A percentile compares a stretch with the other conserved stretches of the same genome.
Evolutionary conservation across 2,888 invertebrate genomes (phyloP).

Genomic region (Papilio gigon): DNA sequence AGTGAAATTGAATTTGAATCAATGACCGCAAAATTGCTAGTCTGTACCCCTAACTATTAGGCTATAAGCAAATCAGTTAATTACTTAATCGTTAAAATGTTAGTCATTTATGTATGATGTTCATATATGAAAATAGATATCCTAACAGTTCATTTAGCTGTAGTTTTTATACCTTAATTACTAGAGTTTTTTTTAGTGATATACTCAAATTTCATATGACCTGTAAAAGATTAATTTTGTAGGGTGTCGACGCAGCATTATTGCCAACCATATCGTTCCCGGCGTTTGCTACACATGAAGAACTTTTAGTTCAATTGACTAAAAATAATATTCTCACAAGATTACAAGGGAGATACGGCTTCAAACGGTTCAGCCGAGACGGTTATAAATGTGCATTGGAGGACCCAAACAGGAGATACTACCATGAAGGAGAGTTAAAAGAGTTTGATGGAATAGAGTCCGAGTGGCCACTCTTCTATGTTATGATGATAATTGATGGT

Average conservation of each 20-base stretch:
- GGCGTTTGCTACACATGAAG: conserved; percentile 98
- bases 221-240: no score
- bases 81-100: no score
- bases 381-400: conserved; percentile 96
- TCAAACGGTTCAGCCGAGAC: conserved; percentile 96
- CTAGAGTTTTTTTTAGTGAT: no score
- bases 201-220: no score
- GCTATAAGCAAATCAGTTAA: no score
- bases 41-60: no score
- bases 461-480: conserved; percentile 98
- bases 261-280: conserved; percentile 98
- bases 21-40: no score
- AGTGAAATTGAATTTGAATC: no score
- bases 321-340: conserved; percentile 91
- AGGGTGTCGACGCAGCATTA: conserved; percentile 97
- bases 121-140: no score
- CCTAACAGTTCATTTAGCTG: no score
- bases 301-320: conserved; percentile 91
- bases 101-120: no score
- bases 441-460: conserved; percentile 98
- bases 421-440: conserved; percentile 95
- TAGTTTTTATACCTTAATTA: no score
- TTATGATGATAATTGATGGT: conserved; percentile 98
- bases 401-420: conserved; percentile 89
- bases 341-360: conserved; percentile 94